These are phyloP conservation scores for Neria commutata DNA, from an alignment of 2,888 invertebrate species.

Conservation along the genomic window DNA sequence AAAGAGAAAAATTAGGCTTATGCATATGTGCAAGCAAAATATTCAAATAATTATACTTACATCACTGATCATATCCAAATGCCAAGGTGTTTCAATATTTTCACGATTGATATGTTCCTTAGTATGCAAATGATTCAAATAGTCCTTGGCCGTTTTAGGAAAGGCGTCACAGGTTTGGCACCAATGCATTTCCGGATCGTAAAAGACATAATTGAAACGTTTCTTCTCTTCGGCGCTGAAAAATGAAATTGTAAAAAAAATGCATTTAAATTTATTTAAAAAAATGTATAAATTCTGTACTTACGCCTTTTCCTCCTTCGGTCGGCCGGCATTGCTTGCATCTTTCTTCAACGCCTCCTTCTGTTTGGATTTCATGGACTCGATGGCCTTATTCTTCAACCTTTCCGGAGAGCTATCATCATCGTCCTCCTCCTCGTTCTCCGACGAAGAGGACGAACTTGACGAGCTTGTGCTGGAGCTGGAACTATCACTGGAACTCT, in stretches of 20 bases:
- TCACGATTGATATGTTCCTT: constrained; percentile 70
- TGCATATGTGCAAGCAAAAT: not conserved
- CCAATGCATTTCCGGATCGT: constrained; percentile 91
- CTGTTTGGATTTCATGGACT: constrained; percentile 58
- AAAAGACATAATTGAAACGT: constrained; percentile 78
- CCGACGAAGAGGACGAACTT: constrained; percentile 46
- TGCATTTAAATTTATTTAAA: no score
- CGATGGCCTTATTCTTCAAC: constrained; percentile 59
- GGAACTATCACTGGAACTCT: constrained; percentile 37
- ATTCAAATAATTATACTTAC: constrained; percentile 34
- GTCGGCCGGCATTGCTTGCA: constrained; percentile 8
- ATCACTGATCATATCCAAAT: constrained; percentile 52
- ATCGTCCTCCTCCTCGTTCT: constrained; percentile 42
- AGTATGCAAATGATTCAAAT: constrained; percentile 81
- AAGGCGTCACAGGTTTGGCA: constrained; percentile 86
- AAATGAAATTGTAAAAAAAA: no score
- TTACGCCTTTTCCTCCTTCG: constrained; percentile 25
- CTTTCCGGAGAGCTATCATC: constrained; percentile 59
- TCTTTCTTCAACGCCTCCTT: constrained; percentile 31
- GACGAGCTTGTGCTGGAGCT: constrained; percentile 45
- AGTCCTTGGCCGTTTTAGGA: constrained; percentile 85
- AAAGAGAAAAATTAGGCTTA: constrained; percentile 5
- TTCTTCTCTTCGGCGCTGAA: constrained; percentile 34
- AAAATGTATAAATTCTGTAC: constrained; percentile 8
- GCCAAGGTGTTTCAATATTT: constrained; percentile 60